Evolutionary conservation across 2,888 invertebrate genomes (phyloP), one percentile per base, ranked within the genome.

Genomic region (Tetheella fluctuosa): DNA sequence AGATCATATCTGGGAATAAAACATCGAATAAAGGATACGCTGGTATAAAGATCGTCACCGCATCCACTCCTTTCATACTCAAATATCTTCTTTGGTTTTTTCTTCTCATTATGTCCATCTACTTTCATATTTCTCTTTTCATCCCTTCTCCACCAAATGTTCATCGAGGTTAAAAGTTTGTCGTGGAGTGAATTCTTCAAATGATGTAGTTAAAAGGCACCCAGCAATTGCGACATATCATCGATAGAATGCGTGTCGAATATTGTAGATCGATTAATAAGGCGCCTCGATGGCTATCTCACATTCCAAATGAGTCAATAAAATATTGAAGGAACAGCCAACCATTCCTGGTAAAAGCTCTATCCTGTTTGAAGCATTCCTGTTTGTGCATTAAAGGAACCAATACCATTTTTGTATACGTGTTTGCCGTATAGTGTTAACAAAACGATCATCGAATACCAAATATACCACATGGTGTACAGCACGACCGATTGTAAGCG

Each of bases 401-500:
- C 55, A 34, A 34, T 20, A 55, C 34, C 55, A 55, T 55, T 23
- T 55, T 37, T 23, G 52, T 30, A 59, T 23, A 30, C 48, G 55
- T 34, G 25, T 34, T 59, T 55, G 23, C 52, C 59, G n/a, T n/a
- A 42, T 52, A 52, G 52, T 52, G 52, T 52, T 59, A 25, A 23
- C 23, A 34, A 56, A 56, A 55, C 34, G 48, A n/a, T 48, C 55
- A 59, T 48, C 52, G 59, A 55, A 59, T 54, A 59, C 54, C 54
- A 55, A 30, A 59, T 42, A 13, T 20, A 61, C 59, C 60, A 57
- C 60, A 69, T 61, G 60, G 58, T 61, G 61, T 59, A 62, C 61
- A 61, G 68, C 69, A 62, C 68, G 62, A 66, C 62, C 64, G 62
- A 64, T 63, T 66, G 71, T 74, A 70, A 68, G 63, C 68, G 65